Base-by-base conservation (phyloP, 2,888 invertebrate species). In the Parasteatoda lunata region DNA sequence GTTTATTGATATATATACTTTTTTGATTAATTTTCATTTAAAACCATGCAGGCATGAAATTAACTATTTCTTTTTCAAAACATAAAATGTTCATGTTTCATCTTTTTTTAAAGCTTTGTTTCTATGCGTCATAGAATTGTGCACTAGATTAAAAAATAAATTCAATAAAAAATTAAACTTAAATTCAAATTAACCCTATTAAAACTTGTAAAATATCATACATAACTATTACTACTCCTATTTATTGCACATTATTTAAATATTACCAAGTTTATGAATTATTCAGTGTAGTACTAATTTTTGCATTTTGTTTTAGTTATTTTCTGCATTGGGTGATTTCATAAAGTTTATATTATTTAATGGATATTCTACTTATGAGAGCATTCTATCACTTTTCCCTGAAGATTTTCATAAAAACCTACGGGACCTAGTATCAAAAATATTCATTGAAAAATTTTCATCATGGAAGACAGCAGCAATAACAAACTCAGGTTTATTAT, bases 341-440 rank as follows among this genome's bases (percentile, higher is more conserved):
- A 84, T 80, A 45, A 84, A 88, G 49, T 51, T 45, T n/a, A 54
- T 72, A 9, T 48, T 88, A 51, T 86, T 88, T 72, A 70, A 86
- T 77, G 84, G 84, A 30, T 73, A 71, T 79, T 88, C 88, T 8
- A 52, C 83, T 8, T 49, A 45, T 65, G 83, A 88, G 47, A 77
- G 51, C 5, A 75, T 86, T n/a, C 45, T 59, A 15, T 68, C 83
- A 6, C 64, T 88, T 1, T 88, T 88, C 66, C 88, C 88, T 30
- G 86, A 83, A 47, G 84, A 88, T 13, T 83, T 88, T 45, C 88
- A 88, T 73, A 86, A 86, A 72, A 86, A 83, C 65, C 71, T 88
- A 59, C 75, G 71, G 54, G 88, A 88, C n/a, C 49, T 88, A 6
- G 70, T 88, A 3, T 81, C 83, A 47, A 88, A 86, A 80, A 88